A percentile compares a stretch with the other conserved stretches of the same genome.
phyloP scores from a whole-genome alignment of 2,113 vertebrate genomes.

The Passer domesticus region DNA sequence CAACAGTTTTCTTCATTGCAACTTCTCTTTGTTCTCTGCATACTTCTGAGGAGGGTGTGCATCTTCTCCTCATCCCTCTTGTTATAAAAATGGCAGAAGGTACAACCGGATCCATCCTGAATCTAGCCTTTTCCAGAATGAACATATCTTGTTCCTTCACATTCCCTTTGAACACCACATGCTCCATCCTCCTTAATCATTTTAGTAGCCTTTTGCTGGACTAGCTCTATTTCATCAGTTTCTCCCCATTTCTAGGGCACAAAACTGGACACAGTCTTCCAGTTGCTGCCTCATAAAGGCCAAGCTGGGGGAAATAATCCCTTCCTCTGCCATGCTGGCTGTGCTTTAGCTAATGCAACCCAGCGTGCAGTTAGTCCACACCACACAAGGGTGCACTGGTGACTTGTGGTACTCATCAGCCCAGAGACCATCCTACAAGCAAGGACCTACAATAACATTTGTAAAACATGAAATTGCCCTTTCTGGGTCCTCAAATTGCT shows the following conservation, averaged over 20 bases:
- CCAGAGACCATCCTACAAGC: neutral
- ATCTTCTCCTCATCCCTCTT: neutral
- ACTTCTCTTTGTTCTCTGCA: neutral
- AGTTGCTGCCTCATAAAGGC: neutral
- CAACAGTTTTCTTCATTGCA: neutral
- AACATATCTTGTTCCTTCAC: neutral
- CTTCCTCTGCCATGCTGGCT: neutral
- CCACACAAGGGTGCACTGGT: neutral
- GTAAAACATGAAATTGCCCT: neutral
- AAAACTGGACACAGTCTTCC: neutral
- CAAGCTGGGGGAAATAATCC: neutral
- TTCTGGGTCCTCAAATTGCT: neutral
- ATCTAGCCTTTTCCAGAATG: neutral
- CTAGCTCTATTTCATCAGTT: neutral
- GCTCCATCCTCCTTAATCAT: neutral
- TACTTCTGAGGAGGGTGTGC: neutral
- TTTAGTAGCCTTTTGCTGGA: neutral
- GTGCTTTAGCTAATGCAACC: neutral
- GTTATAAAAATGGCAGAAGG: neutral
- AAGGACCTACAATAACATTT: neutral
- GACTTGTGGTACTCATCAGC: neutral
- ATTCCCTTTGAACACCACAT: neutral
- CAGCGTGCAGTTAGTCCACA: neutral
- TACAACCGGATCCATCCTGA: neutral
- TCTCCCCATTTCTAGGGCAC: neutral